Conservation (phyloP, 2,888 invertebrate genomes). For the Sphaeridia pumilis region DNA sequence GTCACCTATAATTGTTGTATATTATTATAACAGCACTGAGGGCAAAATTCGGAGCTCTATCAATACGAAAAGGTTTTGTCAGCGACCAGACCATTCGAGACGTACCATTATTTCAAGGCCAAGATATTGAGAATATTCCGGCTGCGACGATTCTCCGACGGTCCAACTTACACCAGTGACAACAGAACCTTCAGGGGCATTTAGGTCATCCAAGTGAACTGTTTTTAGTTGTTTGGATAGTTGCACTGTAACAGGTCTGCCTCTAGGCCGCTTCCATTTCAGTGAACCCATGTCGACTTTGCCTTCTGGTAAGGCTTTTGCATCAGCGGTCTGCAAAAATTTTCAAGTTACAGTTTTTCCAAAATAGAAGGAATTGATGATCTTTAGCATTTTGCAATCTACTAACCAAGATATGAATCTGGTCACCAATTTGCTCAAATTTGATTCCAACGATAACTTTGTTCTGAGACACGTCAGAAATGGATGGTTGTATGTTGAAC, state of each 20-base stretch:
- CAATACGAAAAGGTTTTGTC: not conserved
- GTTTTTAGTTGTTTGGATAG: constrained; percentile 6
- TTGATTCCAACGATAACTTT: constrained; percentile 16
- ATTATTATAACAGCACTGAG: not conserved
- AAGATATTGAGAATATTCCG: constrained; percentile 7
- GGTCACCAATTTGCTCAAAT: constrained; percentile 18
- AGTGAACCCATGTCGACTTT: constrained; percentile 10
- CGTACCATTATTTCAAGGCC: constrained; percentile 6
- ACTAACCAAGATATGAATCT: constrained; percentile 16
- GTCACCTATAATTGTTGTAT: constrained; percentile 3
- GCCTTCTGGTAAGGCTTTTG: constrained; percentile 3
- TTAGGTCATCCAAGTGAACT: constrained; percentile 12
- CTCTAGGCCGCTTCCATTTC: constrained; percentile 2
- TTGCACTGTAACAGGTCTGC: not conserved
- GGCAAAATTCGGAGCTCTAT: not conserved
- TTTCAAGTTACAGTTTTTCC: not conserved
- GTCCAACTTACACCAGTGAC: constrained; percentile 15
- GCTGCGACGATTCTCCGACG: not conserved
- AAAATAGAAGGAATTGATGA: not conserved
- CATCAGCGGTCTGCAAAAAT: constrained; percentile 15
- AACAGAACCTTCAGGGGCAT: constrained; percentile 8
- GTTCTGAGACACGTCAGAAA: not conserved
- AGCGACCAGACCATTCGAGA: not conserved
- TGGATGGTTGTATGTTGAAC: not conserved
- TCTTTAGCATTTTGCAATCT: not conserved